Conservation (phyloP, 2,888 invertebrate species). For the Apodemia mormo region DNA sequence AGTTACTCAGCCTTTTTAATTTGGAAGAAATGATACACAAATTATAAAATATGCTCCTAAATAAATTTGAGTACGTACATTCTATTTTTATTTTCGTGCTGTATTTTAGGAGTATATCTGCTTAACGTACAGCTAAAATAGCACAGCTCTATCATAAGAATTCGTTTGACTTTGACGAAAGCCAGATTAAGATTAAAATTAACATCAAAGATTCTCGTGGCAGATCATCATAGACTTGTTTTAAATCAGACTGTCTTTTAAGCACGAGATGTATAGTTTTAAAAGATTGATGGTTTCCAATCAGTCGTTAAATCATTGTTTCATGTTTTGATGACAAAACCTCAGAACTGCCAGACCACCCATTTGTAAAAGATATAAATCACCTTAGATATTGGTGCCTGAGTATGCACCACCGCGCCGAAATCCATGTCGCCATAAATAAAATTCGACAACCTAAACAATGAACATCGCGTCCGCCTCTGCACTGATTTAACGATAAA, state of each 20-base stretch:
- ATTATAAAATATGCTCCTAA: background rate
- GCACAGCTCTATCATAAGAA: background rate
- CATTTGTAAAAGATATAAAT: constrained; percentile 60
- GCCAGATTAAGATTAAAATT: background rate
- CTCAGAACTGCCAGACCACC: constrained; percentile 54
- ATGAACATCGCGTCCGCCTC: constrained; percentile 52
- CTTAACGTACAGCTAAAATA: background rate
- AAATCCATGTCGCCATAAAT: constrained; percentile 60
- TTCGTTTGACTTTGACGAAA: background rate
- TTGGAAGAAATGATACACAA: no score
- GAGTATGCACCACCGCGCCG: constrained; percentile 50
- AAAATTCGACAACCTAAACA: constrained; percentile 71
- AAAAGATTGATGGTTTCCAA: constrained; percentile 4
- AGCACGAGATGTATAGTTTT: background rate
- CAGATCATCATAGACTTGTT: background rate
- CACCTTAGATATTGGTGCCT: constrained; percentile 53
- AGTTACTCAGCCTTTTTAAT: no score
- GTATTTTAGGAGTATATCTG: background rate
- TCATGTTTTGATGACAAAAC: constrained; percentile 22
- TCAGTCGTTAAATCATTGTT: constrained; percentile 18
- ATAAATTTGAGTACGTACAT: background rate
- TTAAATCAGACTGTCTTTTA: background rate
- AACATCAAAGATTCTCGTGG: background rate
- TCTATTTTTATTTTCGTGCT: background rate
- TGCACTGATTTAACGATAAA: constrained; percentile 58